Conservation (phyloP, 2,888 invertebrate species). For the Frankliniella fusca region DNA sequence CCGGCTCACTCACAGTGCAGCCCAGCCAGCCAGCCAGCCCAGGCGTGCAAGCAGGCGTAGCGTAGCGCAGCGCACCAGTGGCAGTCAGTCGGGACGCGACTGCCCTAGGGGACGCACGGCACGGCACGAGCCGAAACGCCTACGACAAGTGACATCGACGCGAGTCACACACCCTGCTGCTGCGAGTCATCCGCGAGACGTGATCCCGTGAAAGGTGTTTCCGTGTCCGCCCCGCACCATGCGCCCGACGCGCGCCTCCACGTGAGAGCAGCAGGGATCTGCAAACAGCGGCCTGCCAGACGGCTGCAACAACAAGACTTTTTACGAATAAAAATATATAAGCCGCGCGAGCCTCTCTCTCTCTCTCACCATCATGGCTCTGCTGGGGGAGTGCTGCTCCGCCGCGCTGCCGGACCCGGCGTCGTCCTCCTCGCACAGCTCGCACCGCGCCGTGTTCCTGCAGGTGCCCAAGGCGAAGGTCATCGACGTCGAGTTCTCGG, state of each 20-base stretch:
- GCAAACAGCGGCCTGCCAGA: neutral
- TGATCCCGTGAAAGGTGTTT: too few species aligned
- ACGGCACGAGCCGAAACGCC: too few species aligned
- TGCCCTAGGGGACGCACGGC: too few species aligned
- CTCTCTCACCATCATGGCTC: neutral
- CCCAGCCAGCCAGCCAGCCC: neutral
- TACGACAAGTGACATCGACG: too few species aligned
- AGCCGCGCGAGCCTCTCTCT: neutral
- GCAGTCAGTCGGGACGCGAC: too few species aligned
- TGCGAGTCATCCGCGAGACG: too few species aligned
- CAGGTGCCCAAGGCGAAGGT: slow-evolving; percentile 28
- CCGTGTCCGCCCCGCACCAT: neutral
- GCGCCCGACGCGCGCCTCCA: neutral
- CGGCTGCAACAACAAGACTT: neutral
- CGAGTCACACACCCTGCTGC: too few species aligned
- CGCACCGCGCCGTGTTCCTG: slow-evolving; percentile 28
- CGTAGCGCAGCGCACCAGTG: too few species aligned
- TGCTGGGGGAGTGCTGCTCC: slow-evolving; percentile 17
- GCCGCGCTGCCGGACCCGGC: neutral
- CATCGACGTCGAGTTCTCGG: slow-evolving; percentile 29
- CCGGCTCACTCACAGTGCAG: neutral
- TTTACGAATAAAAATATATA: neutral
- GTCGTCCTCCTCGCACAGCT: neutral
- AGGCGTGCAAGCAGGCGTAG: neutral
- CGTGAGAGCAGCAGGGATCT: neutral